phyloP scores from a whole-genome alignment of 2,888 invertebrate species.

The Brachylomia viminalis region DNA sequence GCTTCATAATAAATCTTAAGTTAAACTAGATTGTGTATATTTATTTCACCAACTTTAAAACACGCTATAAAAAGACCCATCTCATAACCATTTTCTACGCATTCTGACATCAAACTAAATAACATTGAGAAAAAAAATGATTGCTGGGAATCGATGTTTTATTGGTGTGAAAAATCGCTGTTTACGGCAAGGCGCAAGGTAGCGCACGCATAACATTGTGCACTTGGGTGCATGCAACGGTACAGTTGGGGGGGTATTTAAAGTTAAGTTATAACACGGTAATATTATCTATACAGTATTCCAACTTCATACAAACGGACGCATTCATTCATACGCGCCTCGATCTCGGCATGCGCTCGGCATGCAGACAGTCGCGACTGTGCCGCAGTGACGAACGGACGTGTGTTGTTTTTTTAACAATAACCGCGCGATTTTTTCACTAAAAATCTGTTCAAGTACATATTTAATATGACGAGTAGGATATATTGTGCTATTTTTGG shows the following conservation, averaged over 20 bases:
- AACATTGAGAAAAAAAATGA: neutral
- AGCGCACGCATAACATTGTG: neutral
- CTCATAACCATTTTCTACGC: neutral
- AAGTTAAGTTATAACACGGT: too few species aligned
- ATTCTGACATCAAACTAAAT: neutral
- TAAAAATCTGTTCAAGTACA: too few species aligned
- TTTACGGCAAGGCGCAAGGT: neutral
- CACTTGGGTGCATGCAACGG: neutral
- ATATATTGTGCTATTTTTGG: too few species aligned
- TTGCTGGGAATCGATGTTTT: neutral
- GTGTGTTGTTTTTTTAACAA: too few species aligned
- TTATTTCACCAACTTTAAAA: constrained; percentile 37
- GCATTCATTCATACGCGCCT: too few species aligned
- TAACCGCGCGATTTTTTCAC: too few species aligned
- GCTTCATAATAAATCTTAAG: constrained; percentile 61
- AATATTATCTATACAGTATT: too few species aligned
- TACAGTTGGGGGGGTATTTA: neutral
- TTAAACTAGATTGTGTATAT: constrained; percentile 33
- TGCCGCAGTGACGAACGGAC: too few species aligned
- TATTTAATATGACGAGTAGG: too few species aligned
- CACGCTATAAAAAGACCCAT: neutral
- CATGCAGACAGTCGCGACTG: too few species aligned
- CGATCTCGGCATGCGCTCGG: too few species aligned
- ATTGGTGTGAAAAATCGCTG: neutral
- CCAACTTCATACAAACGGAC: too few species aligned